phyloP scores from a whole-genome alignment of 2,888 invertebrate species.

The Dermolepida albohirtum region DNA sequence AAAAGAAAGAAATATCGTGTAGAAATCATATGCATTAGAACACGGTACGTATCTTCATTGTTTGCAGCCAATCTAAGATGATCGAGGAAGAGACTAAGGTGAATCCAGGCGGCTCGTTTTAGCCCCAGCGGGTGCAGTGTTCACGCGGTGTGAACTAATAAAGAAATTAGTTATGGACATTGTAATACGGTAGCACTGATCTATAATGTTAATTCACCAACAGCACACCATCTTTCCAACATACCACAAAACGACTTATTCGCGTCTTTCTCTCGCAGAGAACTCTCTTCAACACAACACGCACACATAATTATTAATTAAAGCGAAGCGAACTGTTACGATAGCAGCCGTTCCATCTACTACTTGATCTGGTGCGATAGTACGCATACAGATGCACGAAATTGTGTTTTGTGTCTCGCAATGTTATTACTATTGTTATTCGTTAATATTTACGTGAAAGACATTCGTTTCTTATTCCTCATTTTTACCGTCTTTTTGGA shows the following conservation, averaged over 20 bases:
- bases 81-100: slow-evolving; percentile 21
- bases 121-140: slow-evolving; percentile 55
- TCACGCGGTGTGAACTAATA: slow-evolving; percentile 59
- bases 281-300: slow-evolving; percentile 13
- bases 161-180: slow-evolving; percentile 62
- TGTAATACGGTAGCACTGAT: slow-evolving; percentile 57
- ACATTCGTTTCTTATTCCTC: not conserved
- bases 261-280: slow-evolving; percentile 18
- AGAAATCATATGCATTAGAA: no score
- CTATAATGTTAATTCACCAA: slow-evolving; percentile 42
- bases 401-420: not conserved
- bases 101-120: slow-evolving; percentile 51
- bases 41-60: no score
- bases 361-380: slow-evolving; percentile 7
- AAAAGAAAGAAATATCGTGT: no score
- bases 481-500: not conserved
- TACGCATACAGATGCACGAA: not conserved
- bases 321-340: slow-evolving; percentile 34
- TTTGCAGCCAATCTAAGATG: no score
- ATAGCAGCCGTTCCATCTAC: slow-evolving; percentile 6
- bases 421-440: slow-evolving; percentile 17
- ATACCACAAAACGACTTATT: not conserved
- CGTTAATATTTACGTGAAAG: not conserved
- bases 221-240: slow-evolving; percentile 17
- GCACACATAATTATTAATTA: slow-evolving; percentile 41